Evolutionary conservation across 2,888 invertebrate species (phyloP).

Genomic region (Amblyjoppa fuscipennis): DNA sequence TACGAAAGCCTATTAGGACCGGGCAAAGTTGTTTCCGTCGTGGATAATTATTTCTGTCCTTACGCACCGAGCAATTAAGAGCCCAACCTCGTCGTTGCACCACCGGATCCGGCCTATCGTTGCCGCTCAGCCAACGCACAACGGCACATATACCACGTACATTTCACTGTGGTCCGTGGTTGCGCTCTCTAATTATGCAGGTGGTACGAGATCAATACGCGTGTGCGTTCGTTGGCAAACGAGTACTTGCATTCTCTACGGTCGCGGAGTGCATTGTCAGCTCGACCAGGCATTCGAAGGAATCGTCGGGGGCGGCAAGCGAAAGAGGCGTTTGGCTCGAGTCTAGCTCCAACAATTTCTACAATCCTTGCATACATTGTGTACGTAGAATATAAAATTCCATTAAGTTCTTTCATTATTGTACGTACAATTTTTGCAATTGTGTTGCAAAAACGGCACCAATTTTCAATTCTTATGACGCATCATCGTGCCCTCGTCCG

Average conservation of each 20-base stretch:
- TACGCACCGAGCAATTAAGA: constrained; percentile 59
- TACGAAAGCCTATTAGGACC: constrained; percentile 51
- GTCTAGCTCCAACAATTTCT: background rate
- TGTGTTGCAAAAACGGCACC: background rate
- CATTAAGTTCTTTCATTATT: background rate
- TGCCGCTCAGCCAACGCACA: background rate
- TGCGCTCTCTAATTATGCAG: constrained; percentile 53
- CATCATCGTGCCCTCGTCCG: background rate
- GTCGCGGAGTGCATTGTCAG: constrained; percentile 21
- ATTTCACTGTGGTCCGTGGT: constrained; percentile 41
- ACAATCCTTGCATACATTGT: background rate
- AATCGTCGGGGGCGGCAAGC: constrained; percentile 13
- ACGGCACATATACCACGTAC: constrained; percentile 11
- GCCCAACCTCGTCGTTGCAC: constrained; percentile 29
- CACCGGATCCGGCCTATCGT: constrained; percentile 14
- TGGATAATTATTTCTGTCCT: constrained; percentile 55
- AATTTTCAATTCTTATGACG: background rate
- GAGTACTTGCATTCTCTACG: constrained; percentile 15
- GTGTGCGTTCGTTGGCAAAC: constrained; percentile 24
- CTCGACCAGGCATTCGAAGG: constrained; percentile 3
- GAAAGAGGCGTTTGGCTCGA: background rate
- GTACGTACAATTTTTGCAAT: background rate
- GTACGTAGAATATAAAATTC: background rate
- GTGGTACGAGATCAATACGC: constrained; percentile 42
- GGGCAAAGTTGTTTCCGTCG: constrained; percentile 44